phyloP scores from a whole-genome alignment of 2,797 vertebrate genomes.

The Siniperca undulata region DNA sequence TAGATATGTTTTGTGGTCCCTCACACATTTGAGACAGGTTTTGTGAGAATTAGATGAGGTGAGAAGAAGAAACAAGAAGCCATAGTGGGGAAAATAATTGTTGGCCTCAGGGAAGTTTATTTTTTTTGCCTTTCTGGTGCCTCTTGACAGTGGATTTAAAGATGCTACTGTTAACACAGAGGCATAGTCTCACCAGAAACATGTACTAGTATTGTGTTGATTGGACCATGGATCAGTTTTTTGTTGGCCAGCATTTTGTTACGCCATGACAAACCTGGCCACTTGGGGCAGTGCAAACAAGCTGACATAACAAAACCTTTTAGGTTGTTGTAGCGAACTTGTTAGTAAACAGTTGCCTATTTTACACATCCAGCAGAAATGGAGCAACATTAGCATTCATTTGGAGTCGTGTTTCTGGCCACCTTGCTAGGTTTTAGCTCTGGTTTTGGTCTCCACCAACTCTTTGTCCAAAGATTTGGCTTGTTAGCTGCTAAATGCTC shows the following conservation, averaged over 20 bases:
- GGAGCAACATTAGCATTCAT: background rate
- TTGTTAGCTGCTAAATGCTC: background rate
- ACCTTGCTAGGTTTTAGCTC: background rate
- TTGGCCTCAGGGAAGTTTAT: background rate
- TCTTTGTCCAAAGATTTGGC: background rate
- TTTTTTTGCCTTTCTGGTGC: background rate
- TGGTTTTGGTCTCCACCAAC: constrained; percentile 10
- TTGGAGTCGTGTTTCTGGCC: background rate
- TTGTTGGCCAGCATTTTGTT: background rate
- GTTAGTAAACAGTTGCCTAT: background rate
- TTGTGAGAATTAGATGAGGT: background rate
- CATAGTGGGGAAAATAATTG: too few relatives aligned
- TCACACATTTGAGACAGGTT: too few relatives aligned
- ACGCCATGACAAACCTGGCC: background rate
- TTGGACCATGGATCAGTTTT: background rate
- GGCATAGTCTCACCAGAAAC: background rate
- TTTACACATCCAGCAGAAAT: background rate
- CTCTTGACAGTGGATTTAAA: background rate
- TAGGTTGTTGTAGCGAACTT: background rate
- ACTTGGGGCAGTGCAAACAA: background rate
- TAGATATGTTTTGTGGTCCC: background rate
- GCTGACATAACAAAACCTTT: background rate
- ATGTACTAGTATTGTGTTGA: background rate
- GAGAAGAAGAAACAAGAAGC: background rate
- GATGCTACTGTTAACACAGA: background rate